Conservation (phyloP, 2,113 vertebrate genomes). For the Nansenia antarctica region DNA sequence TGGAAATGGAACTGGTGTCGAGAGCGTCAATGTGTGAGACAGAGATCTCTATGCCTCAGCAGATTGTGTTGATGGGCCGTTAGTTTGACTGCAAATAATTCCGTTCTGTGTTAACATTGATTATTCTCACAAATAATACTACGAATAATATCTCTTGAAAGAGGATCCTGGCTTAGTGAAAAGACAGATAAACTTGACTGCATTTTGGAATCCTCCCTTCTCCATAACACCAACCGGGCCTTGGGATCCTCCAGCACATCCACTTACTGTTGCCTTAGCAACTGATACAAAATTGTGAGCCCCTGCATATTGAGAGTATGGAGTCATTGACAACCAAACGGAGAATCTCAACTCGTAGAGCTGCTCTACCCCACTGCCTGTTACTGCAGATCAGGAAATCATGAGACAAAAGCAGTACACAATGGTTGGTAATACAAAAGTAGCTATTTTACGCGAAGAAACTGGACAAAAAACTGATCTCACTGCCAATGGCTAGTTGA, state of each 20-base stretch:
- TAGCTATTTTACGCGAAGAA: too few relatives aligned
- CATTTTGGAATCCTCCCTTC: constrained; percentile 46
- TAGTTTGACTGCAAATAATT: constrained; percentile 31
- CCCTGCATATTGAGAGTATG: constrained; percentile 34
- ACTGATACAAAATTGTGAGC: constrained; percentile 47
- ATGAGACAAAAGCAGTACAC: too few relatives aligned
- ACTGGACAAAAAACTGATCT: too few relatives aligned
- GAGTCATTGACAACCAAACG: too few relatives aligned
- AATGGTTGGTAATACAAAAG: too few relatives aligned
- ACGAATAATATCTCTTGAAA: constrained; percentile 13
- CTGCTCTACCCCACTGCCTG: too few relatives aligned
- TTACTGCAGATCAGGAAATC: too few relatives aligned
- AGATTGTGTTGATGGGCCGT: background rate
- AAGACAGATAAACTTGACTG: constrained; percentile 55
- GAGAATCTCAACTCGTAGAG: too few relatives aligned
- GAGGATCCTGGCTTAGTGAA: constrained; percentile 24
- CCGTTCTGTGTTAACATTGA: constrained; percentile 20
- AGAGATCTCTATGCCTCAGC: background rate
- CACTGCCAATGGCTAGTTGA: too few relatives aligned
- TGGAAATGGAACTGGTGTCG: background rate
- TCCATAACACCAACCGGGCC: constrained; percentile 38
- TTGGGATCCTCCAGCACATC: constrained; percentile 39
- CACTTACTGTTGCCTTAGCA: constrained; percentile 61
- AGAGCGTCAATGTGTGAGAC: background rate
- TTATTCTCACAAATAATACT: constrained; percentile 40